These are phyloP conservation scores for Virgularia gustaviana DNA, from an alignment of 92 coral and sea anemone genomes.

Conservation along the genomic window DNA sequence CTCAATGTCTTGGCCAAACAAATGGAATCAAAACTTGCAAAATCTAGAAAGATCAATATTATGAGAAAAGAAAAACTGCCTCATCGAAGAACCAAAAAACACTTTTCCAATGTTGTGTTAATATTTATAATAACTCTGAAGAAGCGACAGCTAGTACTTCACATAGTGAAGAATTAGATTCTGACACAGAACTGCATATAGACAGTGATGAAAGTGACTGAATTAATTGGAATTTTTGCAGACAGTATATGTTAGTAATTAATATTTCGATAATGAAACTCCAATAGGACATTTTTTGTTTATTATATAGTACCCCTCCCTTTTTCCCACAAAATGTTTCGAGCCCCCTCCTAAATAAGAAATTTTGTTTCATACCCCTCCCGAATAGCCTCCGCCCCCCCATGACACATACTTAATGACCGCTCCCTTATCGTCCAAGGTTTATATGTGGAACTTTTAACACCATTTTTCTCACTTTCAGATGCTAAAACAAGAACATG, in stretches of 20 bases:
- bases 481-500: too few species aligned
- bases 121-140: conserved; percentile 20
- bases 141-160: conserved; percentile 30
- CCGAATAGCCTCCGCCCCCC: conserved; percentile 13
- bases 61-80: conserved; percentile 39
- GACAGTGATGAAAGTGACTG: conserved; percentile 11
- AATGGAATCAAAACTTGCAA: conserved; percentile 40
- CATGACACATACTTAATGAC: conserved; percentile 7
- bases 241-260: conserved; percentile 3
- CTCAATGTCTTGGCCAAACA: conserved; percentile 36
- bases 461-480: too few species aligned
- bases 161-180: neutral
- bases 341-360: neutral
- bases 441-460: too few species aligned
- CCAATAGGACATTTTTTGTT: neutral
- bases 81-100: conserved; percentile 37
- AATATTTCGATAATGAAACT: neutral
- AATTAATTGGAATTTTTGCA: neutral
- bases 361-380: neutral
- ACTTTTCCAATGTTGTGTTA: conserved; percentile 20
- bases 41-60: conserved; percentile 26
- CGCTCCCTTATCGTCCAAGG: conserved; percentile 3
- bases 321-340: conserved; percentile 5
- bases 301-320: neutral
- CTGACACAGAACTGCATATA: conserved; percentile 15